These are phyloP conservation scores for Branchinecta sandiegonensis DNA, from an alignment of 2,888 invertebrate genomes.

Conservation along the genomic window DNA sequence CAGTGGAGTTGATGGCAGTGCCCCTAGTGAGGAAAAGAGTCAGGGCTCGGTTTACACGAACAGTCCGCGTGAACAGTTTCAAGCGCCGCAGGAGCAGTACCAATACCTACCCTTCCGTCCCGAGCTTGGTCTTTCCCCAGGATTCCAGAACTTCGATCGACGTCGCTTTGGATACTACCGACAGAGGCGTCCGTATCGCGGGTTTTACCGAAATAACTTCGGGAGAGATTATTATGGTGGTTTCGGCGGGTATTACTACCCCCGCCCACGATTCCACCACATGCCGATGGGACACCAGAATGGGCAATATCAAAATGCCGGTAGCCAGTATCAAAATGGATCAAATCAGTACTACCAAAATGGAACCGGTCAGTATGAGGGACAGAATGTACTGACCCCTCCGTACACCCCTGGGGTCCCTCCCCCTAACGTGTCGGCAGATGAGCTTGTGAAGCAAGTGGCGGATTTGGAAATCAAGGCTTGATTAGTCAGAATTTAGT, in stretches of 20 bases:
- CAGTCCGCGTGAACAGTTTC: background rate
- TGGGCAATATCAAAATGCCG: too few species aligned
- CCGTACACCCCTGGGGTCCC: background rate
- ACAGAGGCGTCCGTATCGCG: background rate
- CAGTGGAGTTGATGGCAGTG: background rate
- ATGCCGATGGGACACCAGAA: background rate
- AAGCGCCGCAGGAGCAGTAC: background rate
- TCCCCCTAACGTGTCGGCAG: background rate
- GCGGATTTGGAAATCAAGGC: background rate
- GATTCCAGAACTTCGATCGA: background rate
- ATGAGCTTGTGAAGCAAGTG: background rate
- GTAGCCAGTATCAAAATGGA: too few species aligned
- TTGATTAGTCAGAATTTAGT: background rate
- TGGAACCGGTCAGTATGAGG: background rate
- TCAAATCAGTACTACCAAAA: background rate
- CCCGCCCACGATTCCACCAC: background rate
- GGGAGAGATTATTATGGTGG: conserved; percentile 4
- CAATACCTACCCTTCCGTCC: background rate
- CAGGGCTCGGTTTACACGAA: background rate
- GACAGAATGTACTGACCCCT: background rate
- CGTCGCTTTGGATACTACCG: background rate
- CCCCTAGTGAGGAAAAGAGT: background rate
- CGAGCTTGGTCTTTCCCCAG: background rate
- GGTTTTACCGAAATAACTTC: background rate
- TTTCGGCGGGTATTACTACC: background rate